Evolutionary conservation across 2,113 vertebrate species (phyloP).

Genomic region (Hepsetus odoe): DNA sequence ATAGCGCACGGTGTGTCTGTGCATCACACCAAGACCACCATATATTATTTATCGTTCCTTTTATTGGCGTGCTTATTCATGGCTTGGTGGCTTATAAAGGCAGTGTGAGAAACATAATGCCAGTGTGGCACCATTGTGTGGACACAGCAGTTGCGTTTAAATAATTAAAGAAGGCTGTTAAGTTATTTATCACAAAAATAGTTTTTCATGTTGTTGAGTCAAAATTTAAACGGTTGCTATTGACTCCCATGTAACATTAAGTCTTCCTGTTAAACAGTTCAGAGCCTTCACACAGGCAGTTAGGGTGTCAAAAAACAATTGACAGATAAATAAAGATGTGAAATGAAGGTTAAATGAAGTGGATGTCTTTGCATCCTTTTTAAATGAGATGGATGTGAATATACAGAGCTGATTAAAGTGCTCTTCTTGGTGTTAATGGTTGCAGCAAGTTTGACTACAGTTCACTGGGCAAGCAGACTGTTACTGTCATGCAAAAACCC

Average conservation of each 20-base stretch:
- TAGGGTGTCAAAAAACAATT: slow-evolving; percentile 1
- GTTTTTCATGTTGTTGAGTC: slow-evolving; percentile 40
- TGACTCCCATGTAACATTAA: not conserved
- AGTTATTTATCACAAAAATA: slow-evolving; percentile 64
- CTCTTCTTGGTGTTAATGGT: slow-evolving; percentile 54
- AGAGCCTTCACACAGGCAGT: not conserved
- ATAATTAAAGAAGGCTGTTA: slow-evolving; percentile 68
- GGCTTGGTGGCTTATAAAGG: slow-evolving; percentile 30
- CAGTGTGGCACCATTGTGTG: slow-evolving; percentile 46
- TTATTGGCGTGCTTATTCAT: slow-evolving; percentile 40
- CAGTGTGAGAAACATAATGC: slow-evolving; percentile 46
- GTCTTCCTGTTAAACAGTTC: not conserved
- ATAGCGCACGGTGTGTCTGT: slow-evolving; percentile 18
- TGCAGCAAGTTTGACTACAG: not conserved
- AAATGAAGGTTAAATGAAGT: slow-evolving; percentile 47
- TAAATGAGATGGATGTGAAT: not conserved
- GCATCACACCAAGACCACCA: slow-evolving; percentile 7
- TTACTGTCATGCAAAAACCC: not conserved
- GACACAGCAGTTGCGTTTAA: slow-evolving; percentile 59
- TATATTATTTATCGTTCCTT: slow-evolving; percentile 53
- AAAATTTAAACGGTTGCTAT: not conserved
- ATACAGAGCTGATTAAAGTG: slow-evolving; percentile 45
- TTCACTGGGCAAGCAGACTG: not conserved
- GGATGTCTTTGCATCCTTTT: slow-evolving; percentile 17
- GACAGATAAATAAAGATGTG: slow-evolving; percentile 14